Evolutionary conservation across 2,888 invertebrate genomes (phyloP), one percentile per base, ranked within the genome.

Genomic region (Apocheima hispidaria): DNA sequence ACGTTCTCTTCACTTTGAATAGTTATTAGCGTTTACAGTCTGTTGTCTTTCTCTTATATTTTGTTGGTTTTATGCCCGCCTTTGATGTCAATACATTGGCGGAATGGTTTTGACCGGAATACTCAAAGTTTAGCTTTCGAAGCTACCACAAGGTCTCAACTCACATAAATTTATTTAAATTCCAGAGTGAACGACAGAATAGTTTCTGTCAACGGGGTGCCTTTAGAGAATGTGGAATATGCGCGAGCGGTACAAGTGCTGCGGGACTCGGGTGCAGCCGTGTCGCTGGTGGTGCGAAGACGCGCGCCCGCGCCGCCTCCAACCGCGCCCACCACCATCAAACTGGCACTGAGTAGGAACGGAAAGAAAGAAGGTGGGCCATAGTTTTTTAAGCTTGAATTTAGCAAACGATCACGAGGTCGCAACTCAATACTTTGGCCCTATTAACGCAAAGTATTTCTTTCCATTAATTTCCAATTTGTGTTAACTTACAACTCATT

Each of bases 221-320:
- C 98, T 0, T 93, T 99, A 73, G 99, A 99, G 86, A 98, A 99
- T 86, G 99, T 99, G 54, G 99, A 99, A 87, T 99, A 99, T 83
- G 97, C 97, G 12, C 96, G 97, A 0, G 98, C 98, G 0, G 98
- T 98, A 57, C 97, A 98, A 81, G 98, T 98, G 46, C 92, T 98
- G 62, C 94, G 98, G 36, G 98, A 98, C 85, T 97, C 97, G 40
- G 98, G 98, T 40, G 97, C 97, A 71, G 96, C 97, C 16, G 98
- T 98, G 35, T 95, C 96, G 58, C 92, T 98, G 80, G 96, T 98
- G 69, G 97, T 99, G 62, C 96, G 98, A 81, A 93, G 99, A 66
- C 94, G 99, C 68, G 96, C 95, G 51, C 92, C 94, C 4, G 93
- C 94, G 44, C 93, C 93, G 14, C 92, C 93, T 0, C 87, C 91